Evolutionary conservation across 2,797 vertebrate genomes (phyloP).

Genomic region (Sebastes vulpes): DNA sequence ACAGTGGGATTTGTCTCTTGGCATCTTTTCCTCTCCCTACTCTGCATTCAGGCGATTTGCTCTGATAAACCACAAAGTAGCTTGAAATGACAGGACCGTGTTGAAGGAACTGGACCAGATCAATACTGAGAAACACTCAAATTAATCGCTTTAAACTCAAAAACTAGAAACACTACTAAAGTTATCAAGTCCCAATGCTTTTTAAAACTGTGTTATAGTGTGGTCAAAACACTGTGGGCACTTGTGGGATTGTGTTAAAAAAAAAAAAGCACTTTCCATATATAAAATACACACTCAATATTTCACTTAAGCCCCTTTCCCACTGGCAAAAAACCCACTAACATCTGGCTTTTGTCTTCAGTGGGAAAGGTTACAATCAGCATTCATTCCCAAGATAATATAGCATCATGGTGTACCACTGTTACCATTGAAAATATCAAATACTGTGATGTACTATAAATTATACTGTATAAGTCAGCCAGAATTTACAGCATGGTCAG

Average conservation of each 20-base stretch:
- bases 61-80: slow-evolving; percentile 35
- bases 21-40: slow-evolving; percentile 48
- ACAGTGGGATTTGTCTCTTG: slow-evolving; percentile 71
- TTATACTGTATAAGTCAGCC: no score
- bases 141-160: background rate
- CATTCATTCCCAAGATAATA: no score
- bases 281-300: no score
- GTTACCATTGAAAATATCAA: no score
- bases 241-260: background rate
- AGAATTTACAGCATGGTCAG: no score
- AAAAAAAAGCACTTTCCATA: no score
- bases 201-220: background rate
- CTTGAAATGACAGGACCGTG: slow-evolving; percentile 23
- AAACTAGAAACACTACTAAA: background rate
- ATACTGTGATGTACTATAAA: no score
- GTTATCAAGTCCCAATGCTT: background rate
- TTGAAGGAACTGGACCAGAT: slow-evolving; percentile 1
- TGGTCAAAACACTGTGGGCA: background rate
- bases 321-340: no score
- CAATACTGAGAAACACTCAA: background rate
- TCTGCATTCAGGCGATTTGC: slow-evolving; percentile 39
- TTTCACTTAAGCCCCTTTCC: no score
- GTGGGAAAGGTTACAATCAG: no score
- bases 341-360: no score
- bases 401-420: no score